A percentile compares a stretch with the other conserved stretches of the same genome.
phyloP scores from a whole-genome alignment of 2,797 vertebrate genomes.

The Hafferia zeledoni region DNA sequence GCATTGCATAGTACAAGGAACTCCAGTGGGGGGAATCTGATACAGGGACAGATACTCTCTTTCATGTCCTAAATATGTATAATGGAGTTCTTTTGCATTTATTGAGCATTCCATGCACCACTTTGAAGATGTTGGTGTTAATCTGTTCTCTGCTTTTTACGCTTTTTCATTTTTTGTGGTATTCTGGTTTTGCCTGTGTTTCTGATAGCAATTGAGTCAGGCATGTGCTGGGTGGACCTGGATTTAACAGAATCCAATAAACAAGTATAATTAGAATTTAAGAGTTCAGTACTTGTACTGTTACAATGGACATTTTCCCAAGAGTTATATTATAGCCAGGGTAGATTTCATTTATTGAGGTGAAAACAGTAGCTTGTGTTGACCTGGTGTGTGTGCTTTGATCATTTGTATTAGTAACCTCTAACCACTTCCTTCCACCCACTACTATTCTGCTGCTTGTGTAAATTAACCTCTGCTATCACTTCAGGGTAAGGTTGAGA shows the following conservation, averaged over 20 bases:
- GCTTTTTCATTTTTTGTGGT: not conserved
- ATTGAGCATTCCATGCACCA: not conserved
- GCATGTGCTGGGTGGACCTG: not conserved
- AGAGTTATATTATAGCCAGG: not conserved
- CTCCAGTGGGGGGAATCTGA: not conserved
- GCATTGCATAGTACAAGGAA: not conserved
- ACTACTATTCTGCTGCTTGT: slow-evolving; percentile 11
- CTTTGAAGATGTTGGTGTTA: not conserved
- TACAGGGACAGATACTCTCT: not conserved
- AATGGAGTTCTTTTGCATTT: not conserved
- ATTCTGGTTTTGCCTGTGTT: not conserved
- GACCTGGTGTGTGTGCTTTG: slow-evolving; percentile 33
- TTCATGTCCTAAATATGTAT: not conserved
- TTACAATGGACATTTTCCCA: not conserved
- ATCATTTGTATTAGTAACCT: slow-evolving; percentile 56
- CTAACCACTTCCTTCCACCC: slow-evolving; percentile 46
- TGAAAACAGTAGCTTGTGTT: slow-evolving; percentile 35
- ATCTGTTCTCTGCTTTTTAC: not conserved
- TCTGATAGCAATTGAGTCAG: not conserved
- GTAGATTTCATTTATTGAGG: slow-evolving; percentile 21
- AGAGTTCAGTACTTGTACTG: not conserved
- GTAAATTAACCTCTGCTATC: slow-evolving; percentile 57
- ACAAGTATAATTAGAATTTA: slow-evolving; percentile 1
- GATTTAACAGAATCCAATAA: not conserved
- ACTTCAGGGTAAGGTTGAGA: slow-evolving; percentile 13